Conservation (phyloP, 2,888 invertebrate species). For the Myopa testacea region DNA sequence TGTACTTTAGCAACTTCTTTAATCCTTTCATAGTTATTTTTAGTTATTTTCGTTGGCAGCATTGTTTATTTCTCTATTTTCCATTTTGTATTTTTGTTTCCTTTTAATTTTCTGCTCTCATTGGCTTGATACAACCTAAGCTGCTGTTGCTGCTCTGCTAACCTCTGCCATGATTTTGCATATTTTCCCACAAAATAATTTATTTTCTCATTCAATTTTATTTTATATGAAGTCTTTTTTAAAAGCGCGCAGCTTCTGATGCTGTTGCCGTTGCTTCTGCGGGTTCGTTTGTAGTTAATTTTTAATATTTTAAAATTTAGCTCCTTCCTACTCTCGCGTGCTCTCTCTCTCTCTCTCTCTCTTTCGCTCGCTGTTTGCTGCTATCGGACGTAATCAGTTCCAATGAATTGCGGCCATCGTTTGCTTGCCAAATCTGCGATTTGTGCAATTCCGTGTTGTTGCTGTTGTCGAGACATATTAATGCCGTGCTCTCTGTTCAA, state of each 20-base stretch:
- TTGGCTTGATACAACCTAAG: too few species aligned
- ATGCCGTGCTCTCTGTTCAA: neutral
- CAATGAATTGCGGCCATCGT: constrained; percentile 14
- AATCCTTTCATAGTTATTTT: too few species aligned
- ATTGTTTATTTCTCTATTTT: too few species aligned
- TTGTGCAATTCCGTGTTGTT: neutral
- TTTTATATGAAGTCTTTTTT: neutral
- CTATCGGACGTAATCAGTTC: constrained; percentile 10
- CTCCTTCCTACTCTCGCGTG: neutral
- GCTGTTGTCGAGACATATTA: neutral
- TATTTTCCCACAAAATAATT: constrained; percentile 16
- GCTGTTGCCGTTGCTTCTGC: neutral
- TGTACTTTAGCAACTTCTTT: too few species aligned
- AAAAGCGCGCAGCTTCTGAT: neutral
- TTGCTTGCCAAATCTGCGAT: neutral
- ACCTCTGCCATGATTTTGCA: neutral
- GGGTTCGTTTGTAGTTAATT: constrained; percentile 8
- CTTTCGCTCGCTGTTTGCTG: neutral
- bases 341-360: neutral
- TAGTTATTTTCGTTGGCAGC: too few species aligned
- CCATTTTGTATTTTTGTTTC: too few species aligned
- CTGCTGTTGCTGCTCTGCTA: too few species aligned
- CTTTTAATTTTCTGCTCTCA: too few species aligned
- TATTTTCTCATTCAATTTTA: constrained; percentile 2
- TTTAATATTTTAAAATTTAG: constrained; percentile 21